These are phyloP conservation scores for Stylophora pistillata DNA, from an alignment of 64 coral and sea anemone species.

Conservation along the genomic window DNA sequence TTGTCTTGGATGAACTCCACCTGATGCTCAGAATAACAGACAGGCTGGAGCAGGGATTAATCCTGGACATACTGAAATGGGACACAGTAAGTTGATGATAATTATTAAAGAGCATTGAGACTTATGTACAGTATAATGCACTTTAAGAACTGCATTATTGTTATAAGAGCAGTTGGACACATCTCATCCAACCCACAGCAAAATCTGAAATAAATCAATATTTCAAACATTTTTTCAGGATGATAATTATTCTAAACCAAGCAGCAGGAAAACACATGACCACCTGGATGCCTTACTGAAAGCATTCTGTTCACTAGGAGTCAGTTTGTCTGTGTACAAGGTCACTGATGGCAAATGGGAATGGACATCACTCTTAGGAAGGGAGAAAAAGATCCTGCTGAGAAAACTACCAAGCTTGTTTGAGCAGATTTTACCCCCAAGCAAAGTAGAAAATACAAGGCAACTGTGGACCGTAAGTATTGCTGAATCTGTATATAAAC, in stretches of 20 bases:
- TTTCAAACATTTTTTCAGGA: constrained; percentile 10
- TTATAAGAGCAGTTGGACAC: too few relatives aligned
- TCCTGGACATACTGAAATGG: constrained; percentile 56
- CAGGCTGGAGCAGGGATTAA: constrained; percentile 43
- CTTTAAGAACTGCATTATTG: too few relatives aligned
- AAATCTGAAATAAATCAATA: too few relatives aligned
- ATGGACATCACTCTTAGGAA: constrained; percentile 22
- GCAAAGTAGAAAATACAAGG: background rate
- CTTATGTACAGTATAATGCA: too few relatives aligned
- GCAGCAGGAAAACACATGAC: background rate
- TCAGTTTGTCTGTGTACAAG: constrained; percentile 19
- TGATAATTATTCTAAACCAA: constrained; percentile 7
- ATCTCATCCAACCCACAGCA: too few relatives aligned
- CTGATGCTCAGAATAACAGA: constrained; percentile 53
- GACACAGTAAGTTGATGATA: constrained; percentile 40
- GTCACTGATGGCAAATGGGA: constrained; percentile 32
- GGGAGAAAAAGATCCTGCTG: constrained; percentile 20
- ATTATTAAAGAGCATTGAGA: background rate
- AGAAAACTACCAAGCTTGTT: background rate
- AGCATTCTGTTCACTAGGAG: constrained; percentile 3
- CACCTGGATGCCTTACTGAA: constrained; percentile 29
- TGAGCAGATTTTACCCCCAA: constrained; percentile 13
- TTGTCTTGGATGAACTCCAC: constrained; percentile 50
- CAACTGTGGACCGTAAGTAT: constrained; percentile 10
- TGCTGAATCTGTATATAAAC: background rate